Evolutionary conservation across 92 coral and sea anemone genomes (phyloP), one percentile per base, ranked within the genome.

Genomic region (Isaurus tuberculatus): DNA sequence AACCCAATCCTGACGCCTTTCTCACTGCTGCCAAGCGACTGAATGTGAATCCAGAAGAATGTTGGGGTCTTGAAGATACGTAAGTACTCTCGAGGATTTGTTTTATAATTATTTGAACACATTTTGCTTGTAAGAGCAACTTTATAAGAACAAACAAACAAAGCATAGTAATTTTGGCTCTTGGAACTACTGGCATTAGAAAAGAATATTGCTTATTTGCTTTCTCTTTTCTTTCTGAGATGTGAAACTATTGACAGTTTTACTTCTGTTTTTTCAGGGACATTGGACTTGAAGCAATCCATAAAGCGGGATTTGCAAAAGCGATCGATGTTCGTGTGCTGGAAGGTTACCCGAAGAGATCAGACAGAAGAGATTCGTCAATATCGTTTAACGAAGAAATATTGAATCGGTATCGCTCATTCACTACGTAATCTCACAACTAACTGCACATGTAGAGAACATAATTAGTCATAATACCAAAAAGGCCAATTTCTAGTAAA

Each of bases 61-160:
- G 99, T 46, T 97, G 99, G 99, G 99, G 97, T 30, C 91, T 97
- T 64, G 99, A 97, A 80, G 99, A 97, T 82, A 94, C 99, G 99
- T 97, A 89, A 92, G 99, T 57, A 25, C 11, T 4, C 6, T 51
- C 1, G 20, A 51, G 1, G 4, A 16, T n/a, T 5, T 2, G 3
- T 14, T 51, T 40, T 40, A 6, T 13, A n/a, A n/a, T n/a, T n/a
- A n/a, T n/a, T n/a, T n/a, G n/a, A n/a, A n/a, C n/a, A n/a, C n/a
- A n/a, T n/a, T n/a, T n/a, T n/a, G n/a, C n/a, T n/a, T n/a, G n/a
- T n/a, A n/a, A n/a, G n/a, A n/a, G n/a, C n/a, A n/a, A n/a, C n/a
- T n/a, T n/a, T n/a, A n/a, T n/a, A n/a, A n/a, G n/a, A n/a, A n/a
- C n/a, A n/a, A n/a, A n/a, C n/a, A n/a, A n/a, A n/a, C n/a, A n/a